Conservation (phyloP, 2,888 invertebrate species). For the Anthrax anthrax region DNA sequence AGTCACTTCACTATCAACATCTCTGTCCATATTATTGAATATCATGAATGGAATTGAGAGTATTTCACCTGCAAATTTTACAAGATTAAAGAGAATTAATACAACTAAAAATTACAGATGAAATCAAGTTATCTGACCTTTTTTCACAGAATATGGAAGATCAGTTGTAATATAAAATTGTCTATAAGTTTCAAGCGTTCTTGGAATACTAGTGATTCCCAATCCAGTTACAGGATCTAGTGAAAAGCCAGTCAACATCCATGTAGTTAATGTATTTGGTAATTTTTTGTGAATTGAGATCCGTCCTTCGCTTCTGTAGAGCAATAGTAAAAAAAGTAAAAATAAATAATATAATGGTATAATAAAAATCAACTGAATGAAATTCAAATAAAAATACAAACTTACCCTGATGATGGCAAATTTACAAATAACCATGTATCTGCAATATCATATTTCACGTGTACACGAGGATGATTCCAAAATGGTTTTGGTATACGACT, state of each 20-base stretch:
- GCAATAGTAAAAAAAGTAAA: neutral
- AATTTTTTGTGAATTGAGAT: slow-evolving; percentile 46
- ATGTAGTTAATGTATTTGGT: slow-evolving; percentile 74
- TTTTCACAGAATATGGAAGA: slow-evolving; percentile 74
- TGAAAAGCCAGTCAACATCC: slow-evolving; percentile 72
- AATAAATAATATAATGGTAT: too few species aligned
- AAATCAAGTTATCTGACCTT: too few species aligned
- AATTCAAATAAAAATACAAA: too few species aligned
- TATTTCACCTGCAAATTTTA: slow-evolving; percentile 54
- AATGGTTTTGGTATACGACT: slow-evolving; percentile 72
- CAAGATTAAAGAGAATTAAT: neutral
- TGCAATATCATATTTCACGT: slow-evolving; percentile 55
- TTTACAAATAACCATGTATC: slow-evolving; percentile 76
- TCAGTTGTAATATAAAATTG: slow-evolving; percentile 76
- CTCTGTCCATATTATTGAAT: slow-evolving; percentile 72
- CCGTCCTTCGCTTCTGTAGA: slow-evolving; percentile 39
- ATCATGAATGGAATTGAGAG: slow-evolving; percentile 78
- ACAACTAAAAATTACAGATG: too few species aligned
- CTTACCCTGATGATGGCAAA: slow-evolving; percentile 61
- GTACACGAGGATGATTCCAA: slow-evolving; percentile 65
- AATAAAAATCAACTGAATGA: too few species aligned
- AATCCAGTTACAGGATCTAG: slow-evolving; percentile 61
- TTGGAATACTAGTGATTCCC: slow-evolving; percentile 52
- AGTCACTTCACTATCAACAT: slow-evolving; percentile 67
- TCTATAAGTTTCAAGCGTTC: slow-evolving; percentile 58